phyloP scores from a whole-genome alignment of 2,888 invertebrate species.

The Cabera pusaria region DNA sequence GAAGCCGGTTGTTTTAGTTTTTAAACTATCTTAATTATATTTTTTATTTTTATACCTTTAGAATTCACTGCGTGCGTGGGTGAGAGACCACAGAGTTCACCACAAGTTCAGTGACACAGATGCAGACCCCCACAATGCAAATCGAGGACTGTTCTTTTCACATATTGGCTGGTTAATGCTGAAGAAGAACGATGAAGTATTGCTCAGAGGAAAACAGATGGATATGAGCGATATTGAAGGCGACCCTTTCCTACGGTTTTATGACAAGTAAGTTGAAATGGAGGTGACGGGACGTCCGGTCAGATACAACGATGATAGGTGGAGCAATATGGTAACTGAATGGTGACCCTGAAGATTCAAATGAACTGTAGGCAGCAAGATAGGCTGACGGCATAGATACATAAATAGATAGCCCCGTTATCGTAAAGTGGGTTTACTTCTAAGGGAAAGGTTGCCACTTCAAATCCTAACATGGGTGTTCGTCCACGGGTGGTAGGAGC shows the following conservation, averaged over 20 bases:
- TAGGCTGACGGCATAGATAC: too few relatives aligned
- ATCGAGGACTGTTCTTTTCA: conserved; percentile 93
- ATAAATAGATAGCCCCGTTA: too few relatives aligned
- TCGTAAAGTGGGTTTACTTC: too few relatives aligned
- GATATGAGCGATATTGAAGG: conserved; percentile 89
- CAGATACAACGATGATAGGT: too few relatives aligned
- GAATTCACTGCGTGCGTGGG: conserved; percentile 82
- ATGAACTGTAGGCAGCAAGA: too few relatives aligned
- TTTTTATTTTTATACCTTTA: conserved; percentile 32
- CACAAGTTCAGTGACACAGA: conserved; percentile 94
- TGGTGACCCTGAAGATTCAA: too few relatives aligned
- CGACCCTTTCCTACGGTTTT: conserved; percentile 89
- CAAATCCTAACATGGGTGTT: too few relatives aligned
- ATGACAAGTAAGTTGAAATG: conserved; percentile 90
- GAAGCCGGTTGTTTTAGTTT: conserved; percentile 19
- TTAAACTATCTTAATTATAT: conserved; percentile 7
- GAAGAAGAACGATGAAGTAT: conserved; percentile 92
- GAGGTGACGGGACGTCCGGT: too few relatives aligned
- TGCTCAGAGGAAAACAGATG: conserved; percentile 88
- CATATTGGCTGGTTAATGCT: conserved; percentile 95
- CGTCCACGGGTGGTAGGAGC: too few relatives aligned
- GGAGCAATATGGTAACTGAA: too few relatives aligned
- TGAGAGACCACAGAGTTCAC: conserved; percentile 88
- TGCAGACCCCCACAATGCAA: conserved; percentile 93
- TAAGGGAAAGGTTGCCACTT: too few relatives aligned